These are phyloP conservation scores for Podargus strigoides DNA, from an alignment of 2,797 vertebrate genomes.

Conservation along the genomic window DNA sequence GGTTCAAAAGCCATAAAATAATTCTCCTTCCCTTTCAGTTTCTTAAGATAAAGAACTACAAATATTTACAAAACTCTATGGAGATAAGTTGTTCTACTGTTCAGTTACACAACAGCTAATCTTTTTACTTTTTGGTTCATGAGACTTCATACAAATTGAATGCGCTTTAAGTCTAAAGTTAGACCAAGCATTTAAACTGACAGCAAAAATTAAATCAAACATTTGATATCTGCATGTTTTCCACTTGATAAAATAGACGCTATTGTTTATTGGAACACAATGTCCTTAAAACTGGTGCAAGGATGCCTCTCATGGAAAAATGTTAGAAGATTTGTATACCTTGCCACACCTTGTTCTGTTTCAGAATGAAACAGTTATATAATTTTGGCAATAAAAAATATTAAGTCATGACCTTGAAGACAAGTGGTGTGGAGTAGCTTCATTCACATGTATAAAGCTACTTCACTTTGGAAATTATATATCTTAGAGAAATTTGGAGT, in stretches of 20 bases:
- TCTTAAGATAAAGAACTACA: not conserved
- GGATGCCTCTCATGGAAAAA: not conserved
- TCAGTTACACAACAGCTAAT: not conserved
- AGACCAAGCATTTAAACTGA: not conserved
- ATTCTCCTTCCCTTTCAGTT: not conserved
- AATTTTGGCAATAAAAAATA: not conserved
- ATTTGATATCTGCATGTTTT: not conserved
- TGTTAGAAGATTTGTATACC: not conserved
- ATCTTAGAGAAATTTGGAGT: not conserved
- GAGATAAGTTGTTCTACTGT: not conserved
- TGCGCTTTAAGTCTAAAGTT: not conserved
- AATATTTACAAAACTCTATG: not conserved
- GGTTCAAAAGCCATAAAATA: not conserved
- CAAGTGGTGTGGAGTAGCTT: not conserved
- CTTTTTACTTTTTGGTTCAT: not conserved
- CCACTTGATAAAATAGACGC: not conserved
- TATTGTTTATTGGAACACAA: not conserved
- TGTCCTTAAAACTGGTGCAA: not conserved
- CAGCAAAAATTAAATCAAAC: not conserved
- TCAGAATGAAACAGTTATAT: not conserved
- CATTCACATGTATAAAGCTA: not conserved
- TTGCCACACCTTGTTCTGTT: not conserved
- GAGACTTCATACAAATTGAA: not conserved
- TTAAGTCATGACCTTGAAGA: not conserved
- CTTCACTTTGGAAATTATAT: not conserved